Evolutionary conservation across 2,113 vertebrate genomes (phyloP).

Genomic region (Gnathonemus longibarbis): DNA sequence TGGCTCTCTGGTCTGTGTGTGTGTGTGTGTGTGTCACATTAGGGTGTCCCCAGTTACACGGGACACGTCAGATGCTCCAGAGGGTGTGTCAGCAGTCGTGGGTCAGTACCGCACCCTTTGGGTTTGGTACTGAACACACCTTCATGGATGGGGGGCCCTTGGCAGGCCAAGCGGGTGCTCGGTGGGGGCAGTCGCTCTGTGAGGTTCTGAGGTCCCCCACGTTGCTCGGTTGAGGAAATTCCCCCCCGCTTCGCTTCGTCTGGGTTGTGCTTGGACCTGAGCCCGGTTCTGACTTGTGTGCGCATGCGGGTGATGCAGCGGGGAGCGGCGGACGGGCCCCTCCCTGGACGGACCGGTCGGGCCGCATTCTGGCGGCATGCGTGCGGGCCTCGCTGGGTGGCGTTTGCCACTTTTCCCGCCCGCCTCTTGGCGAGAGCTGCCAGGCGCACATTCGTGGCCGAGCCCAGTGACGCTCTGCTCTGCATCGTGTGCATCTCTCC

Average conservation of each 20-base stretch:
- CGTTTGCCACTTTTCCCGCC: neutral
- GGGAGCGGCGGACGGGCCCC: neutral
- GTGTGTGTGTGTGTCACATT: neutral
- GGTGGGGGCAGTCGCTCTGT: neutral
- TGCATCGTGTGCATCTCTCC: neutral
- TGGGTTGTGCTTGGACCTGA: neutral
- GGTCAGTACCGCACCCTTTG: neutral
- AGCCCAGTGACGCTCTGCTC: neutral
- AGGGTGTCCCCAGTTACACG: neutral
- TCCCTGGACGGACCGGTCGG: neutral
- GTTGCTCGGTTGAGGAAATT: neutral
- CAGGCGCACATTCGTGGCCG: neutral
- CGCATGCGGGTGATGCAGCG: neutral
- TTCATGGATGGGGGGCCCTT: neutral
- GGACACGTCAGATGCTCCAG: neutral
- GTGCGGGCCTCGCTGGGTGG: neutral
- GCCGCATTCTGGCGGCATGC: neutral
- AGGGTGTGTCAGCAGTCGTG: neutral
- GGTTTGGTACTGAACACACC: neutral
- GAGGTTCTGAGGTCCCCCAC: neutral
- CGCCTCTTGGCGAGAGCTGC: neutral
- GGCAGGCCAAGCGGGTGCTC: neutral
- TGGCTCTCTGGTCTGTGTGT: neutral
- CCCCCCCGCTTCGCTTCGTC: neutral
- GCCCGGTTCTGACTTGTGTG: neutral